phyloP scores from a whole-genome alignment of 2,888 invertebrate genomes.

The Catocala nupta region DNA sequence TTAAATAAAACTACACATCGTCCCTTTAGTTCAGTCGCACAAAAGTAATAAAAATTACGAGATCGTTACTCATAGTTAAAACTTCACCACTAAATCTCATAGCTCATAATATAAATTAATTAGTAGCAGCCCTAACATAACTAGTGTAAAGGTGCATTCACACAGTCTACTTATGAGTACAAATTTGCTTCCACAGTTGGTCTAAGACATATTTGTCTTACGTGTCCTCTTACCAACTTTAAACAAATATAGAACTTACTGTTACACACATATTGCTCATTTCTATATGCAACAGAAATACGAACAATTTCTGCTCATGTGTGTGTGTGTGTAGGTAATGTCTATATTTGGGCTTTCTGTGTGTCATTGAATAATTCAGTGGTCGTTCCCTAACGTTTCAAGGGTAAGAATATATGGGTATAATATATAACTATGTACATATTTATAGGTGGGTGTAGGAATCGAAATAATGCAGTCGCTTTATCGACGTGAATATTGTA shows the following conservation, averaged over 20 bases:
- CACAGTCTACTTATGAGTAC: constrained; percentile 79
- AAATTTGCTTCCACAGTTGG: constrained; percentile 79
- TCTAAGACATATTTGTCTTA: constrained; percentile 83
- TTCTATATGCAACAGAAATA: constrained; percentile 62
- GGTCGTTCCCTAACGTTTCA: constrained; percentile 84
- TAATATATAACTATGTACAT: constrained; percentile 66
- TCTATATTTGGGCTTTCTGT: constrained; percentile 85
- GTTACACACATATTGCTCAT: constrained; percentile 65
- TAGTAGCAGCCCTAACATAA: constrained; percentile 71
- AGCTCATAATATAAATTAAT: constrained; percentile 69
- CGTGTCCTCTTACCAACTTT: constrained; percentile 71
- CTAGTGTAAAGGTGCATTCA: constrained; percentile 79
- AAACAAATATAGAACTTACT: constrained; percentile 77
- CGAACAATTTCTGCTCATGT: constrained; percentile 56
- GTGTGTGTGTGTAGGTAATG: constrained; percentile 72
- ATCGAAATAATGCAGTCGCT: constrained; percentile 67
- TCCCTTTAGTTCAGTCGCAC: neutral
- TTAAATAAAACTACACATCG: neutral
- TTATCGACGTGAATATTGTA: constrained; percentile 64
- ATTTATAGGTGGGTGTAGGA: constrained; percentile 61
- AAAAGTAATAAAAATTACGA: constrained; percentile 25
- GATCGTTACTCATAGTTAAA: constrained; percentile 53
- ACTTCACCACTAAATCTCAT: constrained; percentile 56
- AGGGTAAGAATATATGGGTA: constrained; percentile 83
- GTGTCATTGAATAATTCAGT: constrained; percentile 86